Conservation (phyloP, 2,113 vertebrate species). For the Lampris megalopsis region DNA sequence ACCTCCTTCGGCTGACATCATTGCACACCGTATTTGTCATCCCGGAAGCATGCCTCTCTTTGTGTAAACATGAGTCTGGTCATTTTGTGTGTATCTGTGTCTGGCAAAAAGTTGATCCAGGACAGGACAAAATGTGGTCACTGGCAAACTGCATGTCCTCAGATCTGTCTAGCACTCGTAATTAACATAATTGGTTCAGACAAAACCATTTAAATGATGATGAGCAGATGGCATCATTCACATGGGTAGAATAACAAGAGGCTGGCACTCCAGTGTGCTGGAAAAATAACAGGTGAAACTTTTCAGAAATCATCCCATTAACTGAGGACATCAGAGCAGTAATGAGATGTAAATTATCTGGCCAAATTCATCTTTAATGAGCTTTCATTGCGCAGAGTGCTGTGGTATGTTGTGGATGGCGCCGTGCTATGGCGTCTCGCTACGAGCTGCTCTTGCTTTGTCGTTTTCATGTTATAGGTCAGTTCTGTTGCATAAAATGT, state of each 20-base stretch:
- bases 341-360: slow-evolving; percentile 70
- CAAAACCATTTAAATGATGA: slow-evolving; percentile 76
- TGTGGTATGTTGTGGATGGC: slow-evolving; percentile 44
- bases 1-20: too few relatives aligned
- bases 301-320: slow-evolving; percentile 55
- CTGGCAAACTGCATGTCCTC: slow-evolving; percentile 45
- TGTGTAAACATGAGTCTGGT: not conserved
- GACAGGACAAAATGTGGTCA: slow-evolving; percentile 36
- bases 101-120: slow-evolving; percentile 41
- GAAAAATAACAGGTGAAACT: slow-evolving; percentile 69
- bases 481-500: too few relatives aligned
- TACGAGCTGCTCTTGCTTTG: too few relatives aligned
- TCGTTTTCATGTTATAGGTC: too few relatives aligned
- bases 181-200: slow-evolving; percentile 72
- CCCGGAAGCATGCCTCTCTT: not conserved
- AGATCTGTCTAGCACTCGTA: slow-evolving; percentile 65
- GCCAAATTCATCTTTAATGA: slow-evolving; percentile 69
- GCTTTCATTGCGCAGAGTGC: slow-evolving; percentile 36
- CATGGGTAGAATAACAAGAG: slow-evolving; percentile 59
- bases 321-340: slow-evolving; percentile 56
- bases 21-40: too few relatives aligned
- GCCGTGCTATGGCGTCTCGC: too few relatives aligned
- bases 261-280: slow-evolving; percentile 27
- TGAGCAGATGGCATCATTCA: slow-evolving; percentile 78
- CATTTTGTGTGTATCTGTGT: not conserved